These are phyloP conservation scores for Zaprionus ghesquierei DNA, from an alignment of 1,140 invertebrate species.

Conservation along the genomic window DNA sequence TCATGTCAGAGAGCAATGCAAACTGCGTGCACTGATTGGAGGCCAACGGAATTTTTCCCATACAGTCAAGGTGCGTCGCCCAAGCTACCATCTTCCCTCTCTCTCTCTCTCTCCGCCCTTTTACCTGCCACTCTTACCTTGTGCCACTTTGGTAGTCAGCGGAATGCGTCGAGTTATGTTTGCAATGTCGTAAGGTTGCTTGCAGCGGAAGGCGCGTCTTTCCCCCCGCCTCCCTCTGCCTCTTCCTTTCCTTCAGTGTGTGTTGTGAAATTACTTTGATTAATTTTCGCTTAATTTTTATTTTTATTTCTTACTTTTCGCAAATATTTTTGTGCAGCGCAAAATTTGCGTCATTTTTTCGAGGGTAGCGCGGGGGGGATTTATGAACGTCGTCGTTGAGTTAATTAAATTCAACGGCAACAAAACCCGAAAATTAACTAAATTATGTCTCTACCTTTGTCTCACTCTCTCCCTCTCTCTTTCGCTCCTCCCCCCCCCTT, in stretches of 20 bases:
- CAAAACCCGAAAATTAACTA: slow-evolving; percentile 63
- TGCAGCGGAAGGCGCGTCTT: not conserved
- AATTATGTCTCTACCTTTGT: slow-evolving; percentile 51
- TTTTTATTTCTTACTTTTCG: slow-evolving; percentile 75
- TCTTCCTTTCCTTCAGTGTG: slow-evolving; percentile 7
- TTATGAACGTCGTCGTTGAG: slow-evolving; percentile 68
- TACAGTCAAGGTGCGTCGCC: slow-evolving; percentile 30
- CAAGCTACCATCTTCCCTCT: not conserved
- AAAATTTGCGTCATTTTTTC: slow-evolving; percentile 74
- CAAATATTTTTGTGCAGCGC: slow-evolving; percentile 61
- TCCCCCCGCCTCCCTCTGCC: not conserved
- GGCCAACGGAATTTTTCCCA: slow-evolving; percentile 78
- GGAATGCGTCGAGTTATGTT: slow-evolving; percentile 72
- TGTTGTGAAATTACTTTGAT: slow-evolving; percentile 63
- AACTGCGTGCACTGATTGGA: slow-evolving; percentile 76
- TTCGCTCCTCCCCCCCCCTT: not conserved
- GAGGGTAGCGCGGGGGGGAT: too few species aligned
- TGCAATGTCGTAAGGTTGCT: slow-evolving; percentile 58
- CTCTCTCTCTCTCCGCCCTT: not conserved
- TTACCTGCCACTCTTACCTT: slow-evolving; percentile 48
- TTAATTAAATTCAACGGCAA: slow-evolving; percentile 63
- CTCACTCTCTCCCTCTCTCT: not conserved
- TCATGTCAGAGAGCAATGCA: slow-evolving; percentile 75
- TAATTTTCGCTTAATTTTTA: slow-evolving; percentile 81
- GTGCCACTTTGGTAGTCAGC: slow-evolving; percentile 68